Evolutionary conservation across 2,797 vertebrate genomes (phyloP), one percentile per base, ranked within the genome.

Genomic region (Sarcoramphus papa): DNA sequence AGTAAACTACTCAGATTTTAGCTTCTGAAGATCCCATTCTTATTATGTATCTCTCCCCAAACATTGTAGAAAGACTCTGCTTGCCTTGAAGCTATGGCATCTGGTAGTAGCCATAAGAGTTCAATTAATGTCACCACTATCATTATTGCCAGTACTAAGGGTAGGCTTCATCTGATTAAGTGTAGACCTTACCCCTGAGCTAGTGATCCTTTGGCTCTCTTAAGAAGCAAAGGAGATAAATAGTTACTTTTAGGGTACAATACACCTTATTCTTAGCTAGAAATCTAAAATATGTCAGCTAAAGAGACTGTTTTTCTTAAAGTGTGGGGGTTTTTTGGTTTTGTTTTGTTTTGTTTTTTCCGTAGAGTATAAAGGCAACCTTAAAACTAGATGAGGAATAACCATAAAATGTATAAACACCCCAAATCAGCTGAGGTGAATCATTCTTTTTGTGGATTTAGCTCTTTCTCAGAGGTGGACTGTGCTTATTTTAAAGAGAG

Each of bases 281-380:
- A 77, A 70, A 43, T 31, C 19, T 33, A 43, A 74, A 95, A 63
- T 31, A 33, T 10, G 7, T 33, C 31, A 37, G 2, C 6, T 64
- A 45, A 54, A 14, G 19, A 35, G 22, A 17, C 2, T 45, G 4
- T 22, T 56, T 47, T 53, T 75, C 33, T 50, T 53, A 11, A 50
- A 23, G 9, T 24, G 4, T 3, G 5, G 0, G 0, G 0, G 3
- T 10, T 48, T 35, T 28, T 23, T n/a, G 2, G 3, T 1, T 70
- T 78, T 59, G 10, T 2, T 19, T 30, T 47, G 37, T 37, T 37
- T 37, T 28, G 2, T 6, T 43, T 75, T 48, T 63, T 31, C 21
- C 6, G 10, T 25, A 31, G 7, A 15, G 3, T 56, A 59, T 48
- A 73, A 60, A 64, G 22, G 1, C 7, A 93, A 37, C 5, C 3